These are phyloP conservation scores for Coelinius sp. DNA, from an alignment of 2,888 invertebrate species.

Conservation along the genomic window DNA sequence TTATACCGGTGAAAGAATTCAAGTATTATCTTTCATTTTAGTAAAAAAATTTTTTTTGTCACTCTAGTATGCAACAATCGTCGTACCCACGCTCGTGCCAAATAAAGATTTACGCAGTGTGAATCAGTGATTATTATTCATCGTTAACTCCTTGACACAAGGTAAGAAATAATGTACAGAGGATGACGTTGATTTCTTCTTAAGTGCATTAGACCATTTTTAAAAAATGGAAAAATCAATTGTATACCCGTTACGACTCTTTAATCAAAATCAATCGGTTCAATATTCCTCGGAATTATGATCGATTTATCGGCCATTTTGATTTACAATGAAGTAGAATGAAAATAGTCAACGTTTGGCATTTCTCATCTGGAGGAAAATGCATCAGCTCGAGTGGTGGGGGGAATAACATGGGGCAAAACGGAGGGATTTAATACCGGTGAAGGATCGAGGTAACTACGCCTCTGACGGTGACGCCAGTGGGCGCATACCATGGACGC, in stretches of 20 bases:
- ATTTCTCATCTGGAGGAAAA: no score
- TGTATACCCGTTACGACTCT: no score
- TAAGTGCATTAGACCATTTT: not conserved
- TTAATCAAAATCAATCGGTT: no score
- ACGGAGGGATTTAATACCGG: not conserved
- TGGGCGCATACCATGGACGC: slow-evolving; percentile 63
- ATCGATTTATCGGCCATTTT: not conserved
- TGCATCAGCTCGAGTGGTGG: no score
- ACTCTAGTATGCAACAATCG: not conserved
- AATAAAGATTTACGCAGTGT: not conserved
- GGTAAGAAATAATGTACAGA: not conserved
- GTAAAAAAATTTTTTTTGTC: no score
- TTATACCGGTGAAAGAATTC: no score
- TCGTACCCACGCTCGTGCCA: not conserved
- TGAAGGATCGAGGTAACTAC: slow-evolving; percentile 47
- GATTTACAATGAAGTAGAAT: not conserved
- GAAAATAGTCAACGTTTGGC: no score
- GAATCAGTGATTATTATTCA: slow-evolving; percentile 13
- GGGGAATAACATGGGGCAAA: not conserved
- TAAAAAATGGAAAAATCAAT: not conserved
- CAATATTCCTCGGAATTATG: not conserved
- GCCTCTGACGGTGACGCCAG: slow-evolving; percentile 61
- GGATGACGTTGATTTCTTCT: not conserved
- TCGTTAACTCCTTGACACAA: slow-evolving; percentile 6
- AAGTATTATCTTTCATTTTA: no score